Percentiles rank a stretch among this genome's conserved stretches.
Conservation (phyloP, 2,113 vertebrate species). For the Emydocephalus ijimae region DNA sequence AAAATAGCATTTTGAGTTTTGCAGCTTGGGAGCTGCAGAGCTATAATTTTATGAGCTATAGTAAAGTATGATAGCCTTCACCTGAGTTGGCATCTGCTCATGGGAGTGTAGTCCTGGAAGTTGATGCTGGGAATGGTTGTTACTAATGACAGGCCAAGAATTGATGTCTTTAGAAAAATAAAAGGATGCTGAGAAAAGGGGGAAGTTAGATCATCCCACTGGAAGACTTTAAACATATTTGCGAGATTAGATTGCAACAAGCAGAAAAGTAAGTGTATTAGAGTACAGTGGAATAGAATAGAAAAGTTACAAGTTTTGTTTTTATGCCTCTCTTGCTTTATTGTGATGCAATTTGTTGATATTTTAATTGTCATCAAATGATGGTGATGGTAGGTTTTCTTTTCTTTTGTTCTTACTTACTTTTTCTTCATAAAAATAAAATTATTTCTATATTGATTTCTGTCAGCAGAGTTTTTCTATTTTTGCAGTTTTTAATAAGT, state of each 20-base stretch:
- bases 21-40: not conserved
- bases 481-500: not conserved
- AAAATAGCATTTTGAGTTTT: slow-evolving; percentile 15
- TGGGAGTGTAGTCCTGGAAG: not conserved
- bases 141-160: not conserved
- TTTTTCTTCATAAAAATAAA: not conserved
- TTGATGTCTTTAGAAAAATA: not conserved
- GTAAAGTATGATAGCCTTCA: not conserved
- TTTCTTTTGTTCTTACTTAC: not conserved
- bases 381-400: not conserved
- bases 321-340: not conserved
- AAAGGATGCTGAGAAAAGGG: not conserved
- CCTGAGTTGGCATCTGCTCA: not conserved
- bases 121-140: not conserved
- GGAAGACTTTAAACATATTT: not conserved
- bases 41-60: not conserved
- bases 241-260: not conserved
- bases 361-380: not conserved
- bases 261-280: not conserved
- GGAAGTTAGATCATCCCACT: not conserved
- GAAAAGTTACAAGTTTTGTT: not conserved
- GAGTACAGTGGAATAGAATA: not conserved
- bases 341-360: not conserved
- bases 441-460: not conserved
- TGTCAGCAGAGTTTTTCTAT: not conserved